Evolutionary conservation across 2,113 vertebrate genomes (phyloP).

Genomic region (Bubalus kerabau): DNA sequence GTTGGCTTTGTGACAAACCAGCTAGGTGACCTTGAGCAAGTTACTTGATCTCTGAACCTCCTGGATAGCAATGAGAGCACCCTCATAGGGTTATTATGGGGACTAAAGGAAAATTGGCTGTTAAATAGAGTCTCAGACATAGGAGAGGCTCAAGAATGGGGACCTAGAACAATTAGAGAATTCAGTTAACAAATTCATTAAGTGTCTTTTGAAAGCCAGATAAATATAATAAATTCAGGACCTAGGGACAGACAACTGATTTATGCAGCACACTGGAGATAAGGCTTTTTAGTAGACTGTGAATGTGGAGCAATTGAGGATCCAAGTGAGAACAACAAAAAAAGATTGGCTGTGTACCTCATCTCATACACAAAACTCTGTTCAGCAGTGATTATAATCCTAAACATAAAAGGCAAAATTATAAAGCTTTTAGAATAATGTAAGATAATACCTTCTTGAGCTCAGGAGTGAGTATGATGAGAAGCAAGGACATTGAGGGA

Average conservation of each 20-base stretch:
- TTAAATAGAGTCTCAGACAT: neutral
- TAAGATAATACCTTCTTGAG: neutral
- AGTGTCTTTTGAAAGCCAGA: neutral
- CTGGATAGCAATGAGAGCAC: neutral
- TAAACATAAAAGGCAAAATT: neutral
- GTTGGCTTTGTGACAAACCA: neutral
- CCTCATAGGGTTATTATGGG: neutral
- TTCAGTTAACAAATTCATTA: neutral
- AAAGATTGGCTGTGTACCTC: neutral
- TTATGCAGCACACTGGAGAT: too few relatives aligned
- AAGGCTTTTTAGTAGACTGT: neutral
- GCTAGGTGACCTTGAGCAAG: neutral
- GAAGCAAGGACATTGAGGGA: neutral
- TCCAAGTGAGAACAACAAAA: neutral
- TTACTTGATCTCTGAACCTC: neutral
- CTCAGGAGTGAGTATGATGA: neutral
- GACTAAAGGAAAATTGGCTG: neutral
- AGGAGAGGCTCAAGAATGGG: neutral
- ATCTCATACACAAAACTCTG: neutral
- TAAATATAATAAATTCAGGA: neutral
- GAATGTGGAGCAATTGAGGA: neutral
- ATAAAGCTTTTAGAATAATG: neutral
- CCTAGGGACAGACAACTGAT: neutral
- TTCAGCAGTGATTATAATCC: neutral
- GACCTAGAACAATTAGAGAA: neutral